Conservation (phyloP, 2,888 invertebrate species). For the Polyploca ridens region DNA sequence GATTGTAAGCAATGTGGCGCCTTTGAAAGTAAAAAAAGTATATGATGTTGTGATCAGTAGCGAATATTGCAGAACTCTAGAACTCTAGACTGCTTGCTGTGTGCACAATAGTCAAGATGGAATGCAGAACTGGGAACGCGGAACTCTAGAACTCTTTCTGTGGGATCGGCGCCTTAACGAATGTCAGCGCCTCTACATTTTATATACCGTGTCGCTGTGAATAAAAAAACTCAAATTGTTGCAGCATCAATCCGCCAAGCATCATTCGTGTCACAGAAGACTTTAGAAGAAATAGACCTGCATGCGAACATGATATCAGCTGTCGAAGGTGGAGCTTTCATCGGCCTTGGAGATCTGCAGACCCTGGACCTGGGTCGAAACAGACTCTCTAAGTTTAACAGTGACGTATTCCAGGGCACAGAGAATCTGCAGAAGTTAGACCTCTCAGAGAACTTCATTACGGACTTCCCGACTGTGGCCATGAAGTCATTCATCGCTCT, state of each 20-base stretch:
- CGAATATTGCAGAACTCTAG: too few species aligned
- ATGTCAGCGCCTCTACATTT: too few species aligned
- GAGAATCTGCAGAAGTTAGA: slow-evolving; percentile 91
- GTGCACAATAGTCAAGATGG: too few species aligned
- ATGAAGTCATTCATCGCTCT: slow-evolving; percentile 88
- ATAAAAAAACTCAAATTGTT: slow-evolving; percentile 44
- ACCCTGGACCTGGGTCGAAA: slow-evolving; percentile 91
- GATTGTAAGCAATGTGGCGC: too few species aligned
- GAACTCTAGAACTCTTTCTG: too few species aligned
- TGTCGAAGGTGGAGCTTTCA: slow-evolving; percentile 91
- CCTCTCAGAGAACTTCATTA: slow-evolving; percentile 93
- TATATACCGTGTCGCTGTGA: neutral
- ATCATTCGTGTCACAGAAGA: slow-evolving; percentile 88
- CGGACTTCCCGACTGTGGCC: slow-evolving; percentile 91
- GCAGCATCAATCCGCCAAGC: slow-evolving; percentile 87
- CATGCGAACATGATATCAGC: slow-evolving; percentile 90
- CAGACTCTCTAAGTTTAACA: slow-evolving; percentile 91
- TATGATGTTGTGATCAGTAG: too few species aligned
- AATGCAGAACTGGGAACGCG: too few species aligned
- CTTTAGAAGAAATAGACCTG: slow-evolving; percentile 90
- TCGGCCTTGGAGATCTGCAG: slow-evolving; percentile 87
- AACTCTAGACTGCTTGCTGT: too few species aligned
- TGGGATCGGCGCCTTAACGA: too few species aligned
- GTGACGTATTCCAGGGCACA: slow-evolving; percentile 92
- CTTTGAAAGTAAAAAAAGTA: too few species aligned